Evolutionary conservation across 2,113 vertebrate species (phyloP).

Genomic region (Struthidea cinerea): DNA sequence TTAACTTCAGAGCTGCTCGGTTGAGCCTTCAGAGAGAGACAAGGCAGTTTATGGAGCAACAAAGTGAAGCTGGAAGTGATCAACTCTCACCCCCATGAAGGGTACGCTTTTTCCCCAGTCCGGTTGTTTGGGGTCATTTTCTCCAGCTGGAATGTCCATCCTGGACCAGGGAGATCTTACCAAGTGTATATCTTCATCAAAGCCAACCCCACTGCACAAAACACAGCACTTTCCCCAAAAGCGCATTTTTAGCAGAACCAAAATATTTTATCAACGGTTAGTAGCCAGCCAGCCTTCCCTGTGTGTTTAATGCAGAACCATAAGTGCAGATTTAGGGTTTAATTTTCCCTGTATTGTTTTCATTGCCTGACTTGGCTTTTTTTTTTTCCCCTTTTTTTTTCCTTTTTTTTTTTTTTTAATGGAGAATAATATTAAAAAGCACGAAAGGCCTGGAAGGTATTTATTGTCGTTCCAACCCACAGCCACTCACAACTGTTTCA

Average conservation of each 20-base stretch:
- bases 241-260: background rate
- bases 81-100: rapidly evolving
- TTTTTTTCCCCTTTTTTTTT: background rate
- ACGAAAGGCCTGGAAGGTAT: background rate
- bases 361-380: background rate
- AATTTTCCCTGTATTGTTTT: slow-evolving; percentile 31
- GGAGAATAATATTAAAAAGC: slow-evolving; percentile 1
- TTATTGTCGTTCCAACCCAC: background rate
- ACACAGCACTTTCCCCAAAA: background rate
- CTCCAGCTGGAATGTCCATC: background rate
- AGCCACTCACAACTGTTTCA: background rate
- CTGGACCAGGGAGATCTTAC: background rate
- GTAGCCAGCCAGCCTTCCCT: background rate
- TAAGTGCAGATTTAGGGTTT: slow-evolving; percentile 52
- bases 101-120: background rate
- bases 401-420: background rate
- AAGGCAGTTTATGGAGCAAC: background rate
- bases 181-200: rapidly evolving
- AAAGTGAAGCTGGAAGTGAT: background rate
- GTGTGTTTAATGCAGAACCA: background rate
- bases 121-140: background rate
- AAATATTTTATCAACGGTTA: background rate
- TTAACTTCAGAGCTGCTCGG: background rate
- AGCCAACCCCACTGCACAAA: background rate
- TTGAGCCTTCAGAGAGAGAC: background rate